Conservation (phyloP, 92 coral and sea anemone species). For the Phenganax marumi region DNA sequence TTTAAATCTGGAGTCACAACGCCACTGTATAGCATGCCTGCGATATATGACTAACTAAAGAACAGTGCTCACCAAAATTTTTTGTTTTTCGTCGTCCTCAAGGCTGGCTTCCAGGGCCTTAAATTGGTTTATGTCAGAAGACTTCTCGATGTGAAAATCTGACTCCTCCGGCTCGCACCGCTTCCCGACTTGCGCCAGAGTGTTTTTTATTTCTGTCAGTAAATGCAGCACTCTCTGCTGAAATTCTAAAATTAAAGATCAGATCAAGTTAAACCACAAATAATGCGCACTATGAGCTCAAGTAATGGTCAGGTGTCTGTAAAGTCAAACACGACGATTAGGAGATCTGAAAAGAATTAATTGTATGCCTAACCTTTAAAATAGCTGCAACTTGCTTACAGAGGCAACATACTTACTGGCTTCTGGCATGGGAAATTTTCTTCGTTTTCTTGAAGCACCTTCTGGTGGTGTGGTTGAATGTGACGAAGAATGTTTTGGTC, state of each 20-base stretch:
- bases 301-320: neutral
- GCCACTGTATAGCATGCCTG: too few species aligned
- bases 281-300: neutral
- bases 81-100: neutral
- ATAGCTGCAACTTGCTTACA: neutral
- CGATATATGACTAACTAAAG: neutral
- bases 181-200: neutral
- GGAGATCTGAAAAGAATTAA: neutral
- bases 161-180: conserved; percentile 1
- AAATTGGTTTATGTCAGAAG: neutral
- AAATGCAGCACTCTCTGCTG: neutral
- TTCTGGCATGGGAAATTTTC: neutral
- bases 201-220: neutral
- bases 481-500: too few species aligned
- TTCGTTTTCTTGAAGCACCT: neutral
- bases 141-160: neutral
- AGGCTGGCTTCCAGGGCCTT: conserved; percentile 1
- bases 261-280: neutral
- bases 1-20: too few species aligned
- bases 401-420: neutral
- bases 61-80: conserved; percentile 3
- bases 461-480: too few species aligned
- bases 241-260: neutral
- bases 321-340: too few species aligned
- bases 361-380: neutral